Base-by-base conservation (phyloP, 1,140 invertebrate species). In the Diorhabda sublineata region DNA sequence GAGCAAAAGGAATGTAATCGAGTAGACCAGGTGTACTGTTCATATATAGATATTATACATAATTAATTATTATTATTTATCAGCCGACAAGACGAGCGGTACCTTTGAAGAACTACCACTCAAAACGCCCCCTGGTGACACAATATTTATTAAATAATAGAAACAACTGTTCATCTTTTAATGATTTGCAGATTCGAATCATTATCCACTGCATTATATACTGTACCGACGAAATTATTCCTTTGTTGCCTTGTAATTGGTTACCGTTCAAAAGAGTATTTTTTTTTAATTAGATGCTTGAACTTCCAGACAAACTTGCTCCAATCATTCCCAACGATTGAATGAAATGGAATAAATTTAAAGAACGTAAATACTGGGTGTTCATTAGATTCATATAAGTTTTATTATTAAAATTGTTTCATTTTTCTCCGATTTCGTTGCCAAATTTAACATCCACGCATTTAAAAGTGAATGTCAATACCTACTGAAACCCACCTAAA, bases 241-340 rank as follows among this genome's bases (percentile, higher is more conserved):
- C 68, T 72, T 72, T 72, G 71, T 72, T 68, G 71, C 68, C 41
- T 58, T 59, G 65, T 69, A 72, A 72, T 72, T 72, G 71, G 68
- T 68, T 42, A 52, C 47, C 6, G n/a, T 52, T 52, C n/a, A 6
- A 52, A 52, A 52, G 47, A 52, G 47, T 26, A 26, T 26, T 26
- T 26, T 52, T 52, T 52, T 52, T 52, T 8, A n/a, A n/a, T 52
- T 52, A 52, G 47, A n/a, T 52, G 47, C n/a, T 52, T 52, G 47
- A 52, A 52, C 26, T 26, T 26, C 26, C 26, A 26, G 26, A 26
- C 26, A 26, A 26, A 26, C 26, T 26, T 26, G 26, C 0, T 26
- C 26, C 26, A 26, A 26, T 26, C 26, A 26, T 26, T 26, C 26
- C 26, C 26, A 26, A 26, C 26, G 0, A 26, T 26, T 26, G 26